Percentiles rank a stretch among this genome's conserved stretches.
These are phyloP conservation scores for Chrysolina americana DNA, from an alignment of 2,888 invertebrate species.

Conservation along the genomic window DNA sequence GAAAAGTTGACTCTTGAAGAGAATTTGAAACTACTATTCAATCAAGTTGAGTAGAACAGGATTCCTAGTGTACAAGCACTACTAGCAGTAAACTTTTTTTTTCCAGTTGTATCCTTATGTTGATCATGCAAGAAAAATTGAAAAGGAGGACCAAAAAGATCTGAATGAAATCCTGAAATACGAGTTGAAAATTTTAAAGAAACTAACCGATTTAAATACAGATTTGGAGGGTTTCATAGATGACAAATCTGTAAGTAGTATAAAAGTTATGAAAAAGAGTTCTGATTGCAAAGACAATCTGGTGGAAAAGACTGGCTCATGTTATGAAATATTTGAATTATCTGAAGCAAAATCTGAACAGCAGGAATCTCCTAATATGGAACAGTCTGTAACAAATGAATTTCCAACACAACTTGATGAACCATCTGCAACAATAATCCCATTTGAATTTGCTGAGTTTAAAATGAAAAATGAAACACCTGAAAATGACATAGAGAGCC, in stretches of 20 bases:
- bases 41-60: slow-evolving; percentile 26
- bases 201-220: slow-evolving; percentile 44
- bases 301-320: not conserved
- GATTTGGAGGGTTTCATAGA: slow-evolving; percentile 40
- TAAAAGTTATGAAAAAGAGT: slow-evolving; percentile 13
- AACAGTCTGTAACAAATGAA: slow-evolving; percentile 35
- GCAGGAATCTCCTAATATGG: not conserved
- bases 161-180: slow-evolving; percentile 32
- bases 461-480: slow-evolving; percentile 2
- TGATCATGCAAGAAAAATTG: slow-evolving; percentile 29
- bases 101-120: slow-evolving; percentile 27
- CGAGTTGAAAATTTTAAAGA: slow-evolving; percentile 41
- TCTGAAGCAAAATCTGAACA: not conserved
- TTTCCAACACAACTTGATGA: not conserved
- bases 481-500: slow-evolving; percentile 29
- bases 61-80: not conserved
- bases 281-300: not conserved
- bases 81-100: not conserved
- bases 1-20: slow-evolving; percentile 38
- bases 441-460: slow-evolving; percentile 4
- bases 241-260: slow-evolving; percentile 28
- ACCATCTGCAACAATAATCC: not conserved
- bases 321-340: not conserved
- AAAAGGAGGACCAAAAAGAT: slow-evolving; percentile 33
- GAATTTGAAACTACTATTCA: slow-evolving; percentile 32